These are phyloP conservation scores for Agrilus planipennis DNA, from an alignment of 1,140 invertebrate genomes.

Conservation along the genomic window DNA sequence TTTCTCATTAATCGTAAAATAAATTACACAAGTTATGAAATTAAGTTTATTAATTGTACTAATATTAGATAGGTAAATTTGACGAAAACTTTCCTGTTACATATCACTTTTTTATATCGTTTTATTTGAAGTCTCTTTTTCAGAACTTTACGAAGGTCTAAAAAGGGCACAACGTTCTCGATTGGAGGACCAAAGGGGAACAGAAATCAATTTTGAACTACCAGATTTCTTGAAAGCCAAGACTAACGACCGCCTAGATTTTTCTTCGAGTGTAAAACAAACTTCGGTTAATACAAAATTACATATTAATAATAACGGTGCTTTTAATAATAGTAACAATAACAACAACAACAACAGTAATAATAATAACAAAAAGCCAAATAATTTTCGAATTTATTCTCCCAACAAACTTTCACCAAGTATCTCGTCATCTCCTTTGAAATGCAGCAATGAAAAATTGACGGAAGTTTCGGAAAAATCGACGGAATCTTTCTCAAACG, in stretches of 20 bases:
- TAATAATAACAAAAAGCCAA: conserved; percentile 1
- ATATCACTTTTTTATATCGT: too few species aligned
- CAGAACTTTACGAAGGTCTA: conserved; percentile 53
- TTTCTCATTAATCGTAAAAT: too few species aligned
- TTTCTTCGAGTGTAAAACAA: conserved; percentile 56
- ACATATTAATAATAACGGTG: neutral
- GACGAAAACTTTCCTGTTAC: too few species aligned
- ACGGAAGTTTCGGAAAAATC: conserved; percentile 23
- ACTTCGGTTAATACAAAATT: conserved; percentile 18
- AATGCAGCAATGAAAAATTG: conserved; percentile 20
- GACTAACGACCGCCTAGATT: conserved; percentile 32
- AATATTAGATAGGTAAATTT: too few species aligned
- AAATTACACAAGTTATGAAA: too few species aligned
- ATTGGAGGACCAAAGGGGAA: conserved; percentile 71
- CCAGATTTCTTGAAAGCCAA: conserved; percentile 65
- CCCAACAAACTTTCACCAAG: conserved; percentile 7
- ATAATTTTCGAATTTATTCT: conserved; percentile 2
- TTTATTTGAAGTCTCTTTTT: conserved; percentile 9
- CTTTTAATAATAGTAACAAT: conserved; percentile 1
- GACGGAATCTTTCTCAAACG: neutral
- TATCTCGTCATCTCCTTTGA: conserved; percentile 17
- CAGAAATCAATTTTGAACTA: conserved; percentile 67
- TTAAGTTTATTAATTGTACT: too few species aligned
- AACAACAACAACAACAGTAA: neutral
- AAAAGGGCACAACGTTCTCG: conserved; percentile 61